Conservation (phyloP, 2,888 invertebrate genomes). For the Peribatodes rhomboidaria region DNA sequence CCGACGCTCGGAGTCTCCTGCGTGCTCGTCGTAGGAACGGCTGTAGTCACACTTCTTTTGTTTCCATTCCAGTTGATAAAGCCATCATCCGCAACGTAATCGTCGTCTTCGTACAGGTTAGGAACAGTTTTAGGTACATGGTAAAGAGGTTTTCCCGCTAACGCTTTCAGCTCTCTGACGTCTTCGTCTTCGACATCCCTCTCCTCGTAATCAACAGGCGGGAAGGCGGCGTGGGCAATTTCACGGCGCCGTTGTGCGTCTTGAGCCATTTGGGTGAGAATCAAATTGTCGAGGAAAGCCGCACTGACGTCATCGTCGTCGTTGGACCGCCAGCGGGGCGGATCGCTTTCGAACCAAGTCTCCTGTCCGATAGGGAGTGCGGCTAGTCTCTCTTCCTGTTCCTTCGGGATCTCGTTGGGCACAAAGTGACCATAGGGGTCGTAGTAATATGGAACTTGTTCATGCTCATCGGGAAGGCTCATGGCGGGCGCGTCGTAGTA, state of each 20-base stretch:
- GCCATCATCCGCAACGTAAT: slow-evolving; percentile 80
- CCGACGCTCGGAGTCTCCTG: slow-evolving; percentile 66
- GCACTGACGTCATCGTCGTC: slow-evolving; percentile 86
- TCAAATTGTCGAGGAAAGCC: slow-evolving; percentile 89
- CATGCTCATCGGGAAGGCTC: slow-evolving; percentile 73
- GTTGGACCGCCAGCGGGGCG: slow-evolving; percentile 75
- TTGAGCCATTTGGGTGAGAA: slow-evolving; percentile 89
- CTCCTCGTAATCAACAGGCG: slow-evolving; percentile 75
- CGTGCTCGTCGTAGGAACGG: slow-evolving; percentile 64
- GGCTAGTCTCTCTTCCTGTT: slow-evolving; percentile 88
- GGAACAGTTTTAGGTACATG: slow-evolving; percentile 81
- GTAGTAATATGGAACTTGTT: slow-evolving; percentile 76
- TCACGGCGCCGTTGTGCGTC: slow-evolving; percentile 83
- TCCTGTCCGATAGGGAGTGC: slow-evolving; percentile 89
- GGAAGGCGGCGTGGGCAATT: slow-evolving; percentile 78
- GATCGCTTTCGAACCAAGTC: slow-evolving; percentile 88
- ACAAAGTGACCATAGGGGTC: slow-evolving; percentile 81
- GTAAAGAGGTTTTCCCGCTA: slow-evolving; percentile 85
- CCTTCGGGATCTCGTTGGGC: slow-evolving; percentile 86
- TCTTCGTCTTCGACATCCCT: slow-evolving; percentile 88
- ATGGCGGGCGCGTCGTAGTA: slow-evolving; percentile 76
- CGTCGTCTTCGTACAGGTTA: slow-evolving; percentile 73
- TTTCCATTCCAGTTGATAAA: slow-evolving; percentile 84
- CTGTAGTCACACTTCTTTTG: slow-evolving; percentile 78
- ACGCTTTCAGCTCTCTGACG: slow-evolving; percentile 88